Evolutionary conservation across 2,113 vertebrate species (phyloP), one percentile per base, ranked within the genome.

Genomic region (Camelus dromedarius): DNA sequence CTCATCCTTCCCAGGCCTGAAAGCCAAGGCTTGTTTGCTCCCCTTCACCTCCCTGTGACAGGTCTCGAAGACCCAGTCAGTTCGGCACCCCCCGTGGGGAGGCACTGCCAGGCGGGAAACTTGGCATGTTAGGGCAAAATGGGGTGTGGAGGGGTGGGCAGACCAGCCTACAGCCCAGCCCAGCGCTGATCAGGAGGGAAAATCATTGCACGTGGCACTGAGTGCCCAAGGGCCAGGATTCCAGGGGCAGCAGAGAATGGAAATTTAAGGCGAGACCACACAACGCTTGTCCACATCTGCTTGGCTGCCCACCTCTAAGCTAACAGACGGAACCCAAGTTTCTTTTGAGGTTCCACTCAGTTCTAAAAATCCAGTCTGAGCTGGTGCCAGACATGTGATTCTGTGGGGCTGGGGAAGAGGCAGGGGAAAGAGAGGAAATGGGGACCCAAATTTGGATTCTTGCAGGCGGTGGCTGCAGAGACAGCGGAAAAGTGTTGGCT

Each of bases 1-100:
- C 98, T 98, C 95, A 98, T 98, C 98, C 94, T 94, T 98, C 97
- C 96, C 96, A 97, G 96, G 96, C 96, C 30, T 8, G 87, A 88
- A 93, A 95, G 97, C 77, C 87, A 98, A 0, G 95, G 66, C 75
- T 94, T 93, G 89, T 94, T 32, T 48, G 88, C 73, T 35, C 0
- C 67, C 52, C 80, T 91, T 80, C 54, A 54, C 81, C 93, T 50
- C 93, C 64, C 38, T 28, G 62, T 14, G 72, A 54, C 8, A 70
- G 16, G 13, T 19, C 56, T 87, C 90, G 88, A 58, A 83, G 86
- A 48, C 18, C 0, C 0, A 6, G 83, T 76, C 73, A 48, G 66
- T 20, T 11, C 2, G 8, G 46, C 54, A 32, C 58, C 73, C 42
- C 42, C 56, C 24, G 0, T 8, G n/a, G 83, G 73, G 70, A 42